Base-by-base conservation (phyloP, 2,113 vertebrate genomes). In the Anolis sagrei region DNA sequence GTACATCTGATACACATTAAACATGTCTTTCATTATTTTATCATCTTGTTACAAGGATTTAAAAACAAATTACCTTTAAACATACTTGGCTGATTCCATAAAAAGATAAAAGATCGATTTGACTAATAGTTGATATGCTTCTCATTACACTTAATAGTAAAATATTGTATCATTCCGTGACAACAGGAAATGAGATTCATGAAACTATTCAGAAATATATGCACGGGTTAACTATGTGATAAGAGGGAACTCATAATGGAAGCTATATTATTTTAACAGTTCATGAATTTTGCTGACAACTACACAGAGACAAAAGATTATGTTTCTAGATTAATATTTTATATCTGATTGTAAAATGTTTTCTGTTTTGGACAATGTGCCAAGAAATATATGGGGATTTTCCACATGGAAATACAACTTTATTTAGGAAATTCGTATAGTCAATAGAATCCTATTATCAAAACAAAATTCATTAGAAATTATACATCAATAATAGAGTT, bases 61-160 rank as follows among this genome's bases (percentile, higher is more conserved):
- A 90, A 86, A 86, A 93, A 86, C 91, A 92, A 94, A 93, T 95
- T 91, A 86, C 86, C 87, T 81, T 89, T 92, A 81, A 94, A 70
- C 68, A 85, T 0, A 0, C 91, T 93, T 91, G 25, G 89, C 89
- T 95, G 73, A 49, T 76, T 68, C 16, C 84, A 86, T 39, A 79
- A 91, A 83, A 90, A 91, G 72, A 89, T 29, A 78, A 83, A 91
- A 85, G 10, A 88, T 83, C 85, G n/a, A 21, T 87, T 89, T 91
- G 86, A 93, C 89, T 92, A 69, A 84, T 93, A 72, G 76, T 69
- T 64, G 83, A 91, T 91, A 91, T 80, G 87, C 81, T 93, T 93
- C 90, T 94, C 89, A 92, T 92, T 93, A 94, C 87, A 48, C 90
- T 92, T 90, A 92, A 89, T 64, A 75, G 19, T 73, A 84, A 88